Evolutionary conservation across 2,113 vertebrate species (phyloP).

Genomic region (Caretta caretta): DNA sequence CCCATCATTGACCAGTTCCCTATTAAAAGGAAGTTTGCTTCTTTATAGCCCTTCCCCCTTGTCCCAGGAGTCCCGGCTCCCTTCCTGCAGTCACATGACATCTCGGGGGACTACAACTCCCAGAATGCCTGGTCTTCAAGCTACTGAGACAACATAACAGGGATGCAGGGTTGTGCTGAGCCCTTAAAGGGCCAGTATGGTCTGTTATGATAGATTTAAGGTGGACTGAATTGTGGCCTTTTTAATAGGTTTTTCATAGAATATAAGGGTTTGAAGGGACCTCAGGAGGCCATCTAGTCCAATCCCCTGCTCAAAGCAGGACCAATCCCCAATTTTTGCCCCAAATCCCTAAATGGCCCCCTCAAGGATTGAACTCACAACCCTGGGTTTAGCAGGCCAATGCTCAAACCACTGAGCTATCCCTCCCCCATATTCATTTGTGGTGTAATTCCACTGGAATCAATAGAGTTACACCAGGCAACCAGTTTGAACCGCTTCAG

Average conservation of each 20-base stretch:
- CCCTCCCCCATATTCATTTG: background rate
- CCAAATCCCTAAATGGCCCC: too few relatives aligned
- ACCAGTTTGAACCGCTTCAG: background rate
- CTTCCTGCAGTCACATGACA: background rate
- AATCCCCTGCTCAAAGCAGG: too few relatives aligned
- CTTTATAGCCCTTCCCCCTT: background rate
- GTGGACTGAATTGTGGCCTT: background rate
- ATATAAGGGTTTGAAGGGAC: too few relatives aligned
- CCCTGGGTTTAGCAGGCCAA: too few relatives aligned
- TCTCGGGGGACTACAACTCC: background rate
- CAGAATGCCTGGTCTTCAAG: background rate
- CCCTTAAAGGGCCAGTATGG: too few relatives aligned
- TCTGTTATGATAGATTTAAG: background rate
- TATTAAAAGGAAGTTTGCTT: background rate
- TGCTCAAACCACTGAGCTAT: too few relatives aligned
- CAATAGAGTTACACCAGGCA: background rate
- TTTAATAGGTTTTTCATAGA: background rate
- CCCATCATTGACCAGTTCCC: background rate
- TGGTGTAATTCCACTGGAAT: background rate
- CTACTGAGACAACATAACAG: rapidly evolving
- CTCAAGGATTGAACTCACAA: too few relatives aligned
- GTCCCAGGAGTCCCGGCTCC: background rate
- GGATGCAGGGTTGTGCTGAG: background rate
- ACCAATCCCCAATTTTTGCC: too few relatives aligned
- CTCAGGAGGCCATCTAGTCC: too few relatives aligned